Conservation (phyloP, 2,113 vertebrate species). For the Proterorhinus semilunaris region DNA sequence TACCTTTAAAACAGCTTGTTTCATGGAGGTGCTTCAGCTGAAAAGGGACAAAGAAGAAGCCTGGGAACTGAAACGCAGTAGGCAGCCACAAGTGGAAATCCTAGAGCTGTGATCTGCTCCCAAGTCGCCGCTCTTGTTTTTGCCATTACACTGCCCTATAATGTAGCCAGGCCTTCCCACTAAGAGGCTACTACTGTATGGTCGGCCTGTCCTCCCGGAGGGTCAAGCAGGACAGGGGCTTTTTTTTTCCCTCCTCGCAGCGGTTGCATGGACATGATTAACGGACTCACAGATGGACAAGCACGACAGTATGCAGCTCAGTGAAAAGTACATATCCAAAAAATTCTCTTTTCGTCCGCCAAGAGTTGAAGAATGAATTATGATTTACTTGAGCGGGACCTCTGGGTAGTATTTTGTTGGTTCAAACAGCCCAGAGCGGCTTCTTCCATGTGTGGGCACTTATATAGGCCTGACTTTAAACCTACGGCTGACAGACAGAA, state of each 20-base stretch:
- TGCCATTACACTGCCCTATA: slow-evolving; percentile 42
- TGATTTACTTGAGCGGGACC: slow-evolving; percentile 26
- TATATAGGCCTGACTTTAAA: slow-evolving; percentile 31
- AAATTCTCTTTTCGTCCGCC: slow-evolving; percentile 38
- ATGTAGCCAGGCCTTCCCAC: slow-evolving; percentile 41
- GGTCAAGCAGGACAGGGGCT: slow-evolving; percentile 24
- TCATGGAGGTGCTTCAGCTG: slow-evolving; percentile 29
- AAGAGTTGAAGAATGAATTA: slow-evolving; percentile 27
- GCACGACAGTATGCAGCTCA: slow-evolving; percentile 34
- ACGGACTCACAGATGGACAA: slow-evolving; percentile 42
- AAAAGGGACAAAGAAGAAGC: slow-evolving; percentile 58
- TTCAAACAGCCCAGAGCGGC: slow-evolving; percentile 27
- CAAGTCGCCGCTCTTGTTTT: slow-evolving; percentile 54
- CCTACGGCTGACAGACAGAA: slow-evolving; percentile 4
- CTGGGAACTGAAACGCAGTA: slow-evolving; percentile 66
- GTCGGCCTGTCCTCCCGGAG: slow-evolving; percentile 23
- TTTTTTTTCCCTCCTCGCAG: slow-evolving; percentile 10
- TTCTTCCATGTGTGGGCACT: slow-evolving; percentile 37
- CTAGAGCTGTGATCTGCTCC: slow-evolving; percentile 53
- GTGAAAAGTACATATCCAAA: slow-evolving; percentile 25
- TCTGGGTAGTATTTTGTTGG: slow-evolving; percentile 33
- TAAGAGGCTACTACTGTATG: slow-evolving; percentile 12
- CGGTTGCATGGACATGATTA: slow-evolving; percentile 32
- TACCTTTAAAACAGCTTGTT: slow-evolving; percentile 39
- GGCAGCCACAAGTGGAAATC: slow-evolving; percentile 47